These are phyloP conservation scores for Hedya salicella DNA, from an alignment of 2,888 invertebrate species.

Conservation along the genomic window DNA sequence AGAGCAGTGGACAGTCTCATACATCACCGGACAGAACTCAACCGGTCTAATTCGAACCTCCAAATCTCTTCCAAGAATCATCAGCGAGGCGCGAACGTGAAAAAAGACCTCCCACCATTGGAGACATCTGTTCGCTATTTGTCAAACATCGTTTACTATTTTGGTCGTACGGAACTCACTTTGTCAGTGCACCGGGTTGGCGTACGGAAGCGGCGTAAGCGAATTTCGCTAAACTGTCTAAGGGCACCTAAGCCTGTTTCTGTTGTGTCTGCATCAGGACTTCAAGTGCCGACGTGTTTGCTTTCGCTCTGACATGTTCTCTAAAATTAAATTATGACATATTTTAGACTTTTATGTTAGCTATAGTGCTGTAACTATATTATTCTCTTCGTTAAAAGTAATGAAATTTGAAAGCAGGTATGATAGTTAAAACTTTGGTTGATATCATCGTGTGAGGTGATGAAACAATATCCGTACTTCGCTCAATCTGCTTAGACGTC, in stretches of 20 bases:
- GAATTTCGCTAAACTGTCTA: conserved; percentile 4
- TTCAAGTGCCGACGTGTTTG: neutral
- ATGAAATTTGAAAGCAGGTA: neutral
- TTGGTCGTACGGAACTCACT: conserved; percentile 65
- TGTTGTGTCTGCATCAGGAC: conserved; percentile 8
- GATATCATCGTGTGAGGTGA: conserved; percentile 14
- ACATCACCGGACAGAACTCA: conserved; percentile 30
- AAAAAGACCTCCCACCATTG: conserved; percentile 58
- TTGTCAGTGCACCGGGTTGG: conserved; percentile 62
- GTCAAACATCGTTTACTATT: conserved; percentile 81
- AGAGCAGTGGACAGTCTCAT: conserved; percentile 10
- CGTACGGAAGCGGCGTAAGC: conserved; percentile 31
- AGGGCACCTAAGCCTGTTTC: neutral
- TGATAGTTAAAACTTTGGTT: neutral
- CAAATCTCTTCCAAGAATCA: conserved; percentile 44
- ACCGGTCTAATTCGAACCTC: conserved; percentile 37
- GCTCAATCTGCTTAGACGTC: neutral
- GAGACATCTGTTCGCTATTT: conserved; percentile 80
- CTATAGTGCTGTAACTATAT: too few relatives aligned
- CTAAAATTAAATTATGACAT: neutral
- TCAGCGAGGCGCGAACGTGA: conserved; percentile 44
- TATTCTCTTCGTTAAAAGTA: too few relatives aligned
- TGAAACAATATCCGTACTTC: neutral
- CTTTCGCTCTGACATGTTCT: neutral
- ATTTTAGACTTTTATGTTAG: neutral